Evolutionary conservation across 64 coral and sea anemone genomes (phyloP), one percentile per base, ranked within the genome.

Genomic region (Acropora yongei): DNA sequence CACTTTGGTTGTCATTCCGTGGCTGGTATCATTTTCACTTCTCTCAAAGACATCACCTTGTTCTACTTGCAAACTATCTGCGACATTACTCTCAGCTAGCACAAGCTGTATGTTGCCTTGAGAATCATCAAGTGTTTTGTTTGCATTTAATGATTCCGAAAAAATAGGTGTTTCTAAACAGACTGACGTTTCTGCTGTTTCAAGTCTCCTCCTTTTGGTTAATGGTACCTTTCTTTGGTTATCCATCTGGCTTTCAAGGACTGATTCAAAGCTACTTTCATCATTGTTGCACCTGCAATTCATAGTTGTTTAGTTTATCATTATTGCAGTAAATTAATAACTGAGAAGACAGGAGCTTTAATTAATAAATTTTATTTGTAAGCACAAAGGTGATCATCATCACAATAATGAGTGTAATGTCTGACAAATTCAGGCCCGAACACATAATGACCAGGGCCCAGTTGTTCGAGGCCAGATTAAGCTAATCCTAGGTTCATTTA

Each of bases 111-210:
- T 17, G 12, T 84, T 69, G 7, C 43, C 46, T 2, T 48, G 44
- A 5, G 18, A 47, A 12, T 8, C 17, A 14, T 48, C 12, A 47
- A 20, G 42, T 47, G 43, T 6, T 49, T 84, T 84, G 82, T 48
- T 84, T 69, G 4, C 44, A 71, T 84, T 44, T 46, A 84, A n/a
- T 71, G 82, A 84, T 46, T 84, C 82, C n/a, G 61, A n/a, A 3
- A 71, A 60, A 63, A 71, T 11, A 13, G 30, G 30, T 30, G 30
- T 30, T 30, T 30, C 30, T 30, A 30, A 30, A 30, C 30, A 30
- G 30, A 2, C 10, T 55, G 8, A 13, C 47, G 40, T 18, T 78
- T 78, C 75, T 48, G 14, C 6, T 10, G 68, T 40, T 40, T 69
- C 1, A 20, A 84, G 5, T 71, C 71, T 84, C 45, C 82, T 84